These are phyloP conservation scores for Beris morrisii DNA, from an alignment of 2,888 invertebrate genomes.

Conservation along the genomic window DNA sequence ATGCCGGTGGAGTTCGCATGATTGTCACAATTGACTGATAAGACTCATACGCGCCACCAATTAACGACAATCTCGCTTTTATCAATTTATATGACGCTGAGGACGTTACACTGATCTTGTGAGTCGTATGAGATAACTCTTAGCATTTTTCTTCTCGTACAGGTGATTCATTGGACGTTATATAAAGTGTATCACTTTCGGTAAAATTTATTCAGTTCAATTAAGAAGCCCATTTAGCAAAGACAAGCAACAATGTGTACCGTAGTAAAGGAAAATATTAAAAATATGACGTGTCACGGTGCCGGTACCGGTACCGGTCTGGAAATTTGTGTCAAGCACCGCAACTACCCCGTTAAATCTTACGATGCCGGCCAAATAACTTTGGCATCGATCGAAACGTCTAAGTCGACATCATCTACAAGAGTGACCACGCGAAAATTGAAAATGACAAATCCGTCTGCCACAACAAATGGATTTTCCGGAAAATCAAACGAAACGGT, in stretches of 20 bases:
- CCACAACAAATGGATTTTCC: not conserved
- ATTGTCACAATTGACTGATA: too few relatives aligned
- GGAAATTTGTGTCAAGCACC: constrained; percentile 2
- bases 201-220: constrained; percentile 22
- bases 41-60: too few relatives aligned
- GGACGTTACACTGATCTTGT: constrained; percentile 10
- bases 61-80: too few relatives aligned
- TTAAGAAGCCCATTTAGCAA: not conserved
- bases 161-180: constrained; percentile 15
- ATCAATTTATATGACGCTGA: not conserved
- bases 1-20: too few relatives aligned
- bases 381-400: constrained; percentile 8
- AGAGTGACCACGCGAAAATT: constrained; percentile 8
- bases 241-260: constrained; percentile 17
- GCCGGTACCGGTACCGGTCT: not conserved
- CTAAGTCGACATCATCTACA: constrained; percentile 6
- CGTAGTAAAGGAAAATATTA: not conserved
- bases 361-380: not conserved
- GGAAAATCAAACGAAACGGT: not conserved
- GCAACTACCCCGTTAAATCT: not conserved
- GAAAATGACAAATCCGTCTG: constrained; percentile 9
- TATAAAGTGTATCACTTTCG: not conserved
- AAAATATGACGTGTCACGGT: not conserved
- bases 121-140: too few relatives aligned
- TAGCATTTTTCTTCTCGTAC: not conserved